A percentile compares a stretch with the other conserved stretches of the same genome.
phyloP scores from a whole-genome alignment of 2,113 vertebrate species.

The Scophthalmus maximus region DNA sequence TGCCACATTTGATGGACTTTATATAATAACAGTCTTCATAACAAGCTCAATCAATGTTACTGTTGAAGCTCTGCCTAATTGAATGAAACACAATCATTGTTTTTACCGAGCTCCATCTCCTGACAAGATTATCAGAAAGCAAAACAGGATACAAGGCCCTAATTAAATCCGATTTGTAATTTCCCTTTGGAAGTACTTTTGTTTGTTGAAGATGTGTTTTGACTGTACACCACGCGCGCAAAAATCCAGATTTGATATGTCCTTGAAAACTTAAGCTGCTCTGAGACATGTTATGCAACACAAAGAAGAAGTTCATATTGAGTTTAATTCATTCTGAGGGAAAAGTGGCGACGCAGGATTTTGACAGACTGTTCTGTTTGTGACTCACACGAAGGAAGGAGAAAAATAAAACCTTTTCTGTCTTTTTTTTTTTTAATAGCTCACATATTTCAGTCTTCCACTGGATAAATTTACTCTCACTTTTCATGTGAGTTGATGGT shows the following conservation, averaged over 20 bases:
- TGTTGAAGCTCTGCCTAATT: no score
- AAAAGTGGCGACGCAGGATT: background rate
- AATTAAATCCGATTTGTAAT: background rate
- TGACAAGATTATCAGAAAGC: no score
- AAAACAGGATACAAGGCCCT: no score
- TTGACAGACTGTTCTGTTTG: background rate
- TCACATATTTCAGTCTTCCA: background rate
- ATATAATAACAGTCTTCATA: no score
- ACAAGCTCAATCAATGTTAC: no score
- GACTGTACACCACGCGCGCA: background rate
- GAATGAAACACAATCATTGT: no score
- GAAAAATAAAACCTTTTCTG: no score
- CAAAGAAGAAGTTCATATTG: conserved; percentile 20
- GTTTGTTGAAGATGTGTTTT: background rate
- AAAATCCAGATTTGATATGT: background rate
- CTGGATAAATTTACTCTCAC: background rate
- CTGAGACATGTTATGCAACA: background rate
- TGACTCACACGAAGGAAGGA: background rate
- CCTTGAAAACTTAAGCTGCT: conserved; percentile 18
- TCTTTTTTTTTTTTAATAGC: no score
- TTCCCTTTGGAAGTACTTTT: conserved; percentile 5
- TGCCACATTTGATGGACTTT: background rate
- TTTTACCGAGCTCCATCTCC: no score
- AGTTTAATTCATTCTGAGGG: conserved; percentile 8
- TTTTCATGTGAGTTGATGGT: background rate